Evolutionary conservation across 2,888 invertebrate species (phyloP).

Genomic region (Penaeus monodon): DNA sequence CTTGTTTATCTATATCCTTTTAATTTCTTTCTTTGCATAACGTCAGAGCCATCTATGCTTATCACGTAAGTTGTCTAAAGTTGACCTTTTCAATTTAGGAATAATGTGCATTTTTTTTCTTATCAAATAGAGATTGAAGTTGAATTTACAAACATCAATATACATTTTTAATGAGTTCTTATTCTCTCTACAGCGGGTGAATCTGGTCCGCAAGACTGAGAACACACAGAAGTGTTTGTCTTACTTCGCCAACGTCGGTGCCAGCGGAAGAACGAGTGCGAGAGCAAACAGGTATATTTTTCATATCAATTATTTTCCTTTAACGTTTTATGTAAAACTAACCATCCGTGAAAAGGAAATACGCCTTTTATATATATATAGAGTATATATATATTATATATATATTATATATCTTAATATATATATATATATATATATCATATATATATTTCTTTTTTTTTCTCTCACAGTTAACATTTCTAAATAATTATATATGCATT

Average conservation of each 20-base stretch:
- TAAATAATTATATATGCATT: no score
- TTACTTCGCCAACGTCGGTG: constrained; percentile 68
- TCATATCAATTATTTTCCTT: no score
- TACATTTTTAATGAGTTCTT: no score
- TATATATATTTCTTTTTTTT: no score
- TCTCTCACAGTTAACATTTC: no score
- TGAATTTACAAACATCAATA: neutral
- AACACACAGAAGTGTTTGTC: constrained; percentile 73
- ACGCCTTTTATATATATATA: no score
- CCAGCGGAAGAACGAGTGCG: constrained; percentile 78
- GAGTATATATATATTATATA: no score
- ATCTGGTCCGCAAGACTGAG: constrained; percentile 75
- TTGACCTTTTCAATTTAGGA: neutral
- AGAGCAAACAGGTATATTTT: neutral
- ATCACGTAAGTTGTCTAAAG: constrained; percentile 72
- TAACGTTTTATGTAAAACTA: no score
- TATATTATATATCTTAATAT: no score
- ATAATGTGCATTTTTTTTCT: neutral
- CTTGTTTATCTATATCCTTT: neutral
- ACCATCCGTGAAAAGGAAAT: no score
- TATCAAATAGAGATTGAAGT: no score
- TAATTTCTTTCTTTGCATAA: constrained; percentile 69
- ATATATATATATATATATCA: no score
- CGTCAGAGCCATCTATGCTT: constrained; percentile 76
- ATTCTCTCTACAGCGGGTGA: constrained; percentile 72